Evolutionary conservation across 2,797 vertebrate species (phyloP).

Genomic region (Hafferia zeledoni): DNA sequence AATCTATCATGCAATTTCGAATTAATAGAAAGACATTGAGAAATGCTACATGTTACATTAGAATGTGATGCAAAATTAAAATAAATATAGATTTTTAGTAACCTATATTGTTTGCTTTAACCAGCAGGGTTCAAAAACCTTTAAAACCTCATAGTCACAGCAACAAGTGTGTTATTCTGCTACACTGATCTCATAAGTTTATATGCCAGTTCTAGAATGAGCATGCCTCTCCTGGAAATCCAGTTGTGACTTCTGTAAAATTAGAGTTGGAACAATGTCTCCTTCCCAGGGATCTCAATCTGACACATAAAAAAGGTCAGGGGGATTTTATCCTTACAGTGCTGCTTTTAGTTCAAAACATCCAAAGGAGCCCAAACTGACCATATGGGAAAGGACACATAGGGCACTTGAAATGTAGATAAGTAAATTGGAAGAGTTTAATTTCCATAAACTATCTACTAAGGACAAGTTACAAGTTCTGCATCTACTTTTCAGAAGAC

Average conservation of each 20-base stretch:
- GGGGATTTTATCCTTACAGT: not conserved
- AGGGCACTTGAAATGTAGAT: not conserved
- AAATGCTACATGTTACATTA: not conserved
- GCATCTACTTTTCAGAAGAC: not conserved
- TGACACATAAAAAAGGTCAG: not conserved
- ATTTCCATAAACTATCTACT: not conserved
- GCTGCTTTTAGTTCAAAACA: not conserved
- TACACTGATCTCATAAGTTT: not conserved
- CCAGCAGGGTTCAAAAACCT: not conserved
- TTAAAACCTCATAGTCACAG: not conserved
- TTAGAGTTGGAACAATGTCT: not conserved
- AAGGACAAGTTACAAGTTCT: not conserved
- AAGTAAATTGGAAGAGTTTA: not conserved
- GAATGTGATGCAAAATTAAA: not conserved
- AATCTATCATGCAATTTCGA: not conserved
- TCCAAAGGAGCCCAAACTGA: not conserved
- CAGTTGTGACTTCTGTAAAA: not conserved
- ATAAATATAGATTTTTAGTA: not conserved
- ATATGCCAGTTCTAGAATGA: not conserved
- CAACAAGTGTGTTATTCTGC: accelerated
- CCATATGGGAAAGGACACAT: not conserved
- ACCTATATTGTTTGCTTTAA: not conserved
- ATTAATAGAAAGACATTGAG: not conserved
- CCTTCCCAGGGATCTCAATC: not conserved
- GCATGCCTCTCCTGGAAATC: not conserved